Percentiles rank a stretch among this genome's conserved stretches.
These are phyloP conservation scores for Semaprochilodus insignis DNA, from an alignment of 2,797 vertebrate genomes.

Conservation along the genomic window DNA sequence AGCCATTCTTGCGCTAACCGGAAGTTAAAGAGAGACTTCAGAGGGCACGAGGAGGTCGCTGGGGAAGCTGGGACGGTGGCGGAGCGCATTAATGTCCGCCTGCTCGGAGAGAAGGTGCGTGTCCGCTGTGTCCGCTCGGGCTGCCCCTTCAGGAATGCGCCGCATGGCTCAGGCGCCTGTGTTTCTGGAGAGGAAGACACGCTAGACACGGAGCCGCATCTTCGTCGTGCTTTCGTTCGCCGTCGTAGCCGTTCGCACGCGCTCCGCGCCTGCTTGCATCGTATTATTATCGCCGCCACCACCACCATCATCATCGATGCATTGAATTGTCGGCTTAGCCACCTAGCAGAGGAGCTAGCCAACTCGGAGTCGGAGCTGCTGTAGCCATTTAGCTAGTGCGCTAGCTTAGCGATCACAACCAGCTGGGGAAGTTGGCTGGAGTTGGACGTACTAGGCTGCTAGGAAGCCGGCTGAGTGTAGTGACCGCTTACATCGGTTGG, in stretches of 20 bases:
- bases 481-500: constrained; percentile 16
- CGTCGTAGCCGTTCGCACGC: constrained; percentile 47
- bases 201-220: constrained; percentile 53
- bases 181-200: constrained; percentile 56
- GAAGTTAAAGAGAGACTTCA: constrained; percentile 68
- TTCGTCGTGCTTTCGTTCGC: constrained; percentile 51
- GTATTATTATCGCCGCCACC: constrained; percentile 21
- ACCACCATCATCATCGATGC: constrained; percentile 50
- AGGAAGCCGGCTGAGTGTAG: constrained; percentile 60
- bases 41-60: constrained; percentile 78
- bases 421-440: not conserved
- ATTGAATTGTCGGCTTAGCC: constrained; percentile 68
- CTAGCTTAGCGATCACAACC: not conserved
- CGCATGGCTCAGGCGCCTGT: constrained; percentile 59
- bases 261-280: constrained; percentile 67
- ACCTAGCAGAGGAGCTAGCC: constrained; percentile 50
- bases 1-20: constrained; percentile 62
- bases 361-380: not conserved
- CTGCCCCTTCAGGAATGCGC: constrained; percentile 77
- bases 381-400: constrained; percentile 50
- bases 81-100: constrained; percentile 74
- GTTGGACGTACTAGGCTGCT: constrained; percentile 46
- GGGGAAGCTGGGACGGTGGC: constrained; percentile 79
- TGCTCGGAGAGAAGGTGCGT: constrained; percentile 78
- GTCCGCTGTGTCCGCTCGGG: constrained; percentile 85